Conservation (phyloP, 1,140 invertebrate genomes). For the Nebria ingens region DNA sequence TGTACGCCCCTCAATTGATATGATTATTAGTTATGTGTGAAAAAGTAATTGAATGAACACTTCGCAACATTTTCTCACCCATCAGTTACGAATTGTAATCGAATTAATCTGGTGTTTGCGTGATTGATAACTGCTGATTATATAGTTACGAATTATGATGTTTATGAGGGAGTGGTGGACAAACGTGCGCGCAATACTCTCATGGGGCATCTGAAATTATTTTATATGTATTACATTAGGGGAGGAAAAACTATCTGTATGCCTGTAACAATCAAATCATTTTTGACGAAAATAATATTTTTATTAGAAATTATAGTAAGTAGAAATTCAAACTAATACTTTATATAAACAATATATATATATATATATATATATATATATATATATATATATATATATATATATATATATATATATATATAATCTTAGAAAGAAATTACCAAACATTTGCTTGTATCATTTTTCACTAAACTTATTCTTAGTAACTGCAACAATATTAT, state of each 20-base stretch:
- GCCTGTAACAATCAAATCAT: neutral
- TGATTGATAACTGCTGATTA: slow-evolving; percentile 6
- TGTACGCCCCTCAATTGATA: too few relatives aligned
- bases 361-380: too few relatives aligned
- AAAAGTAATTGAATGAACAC: neutral
- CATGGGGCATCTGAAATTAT: neutral
- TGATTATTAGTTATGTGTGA: neutral
- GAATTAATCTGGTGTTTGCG: neutral
- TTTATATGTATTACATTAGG: neutral
- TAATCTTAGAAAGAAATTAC: too few relatives aligned
- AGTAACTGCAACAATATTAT: too few relatives aligned
- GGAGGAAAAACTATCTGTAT: neutral
- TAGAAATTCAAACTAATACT: too few relatives aligned
- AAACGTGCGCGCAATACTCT: neutral
- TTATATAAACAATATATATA: too few relatives aligned
- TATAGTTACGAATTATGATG: neutral
- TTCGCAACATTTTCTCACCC: neutral
- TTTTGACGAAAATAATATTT: too few relatives aligned
- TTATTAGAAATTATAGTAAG: too few relatives aligned
- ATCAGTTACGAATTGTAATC: neutral
- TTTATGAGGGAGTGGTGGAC: neutral
- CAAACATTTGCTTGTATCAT: too few relatives aligned
- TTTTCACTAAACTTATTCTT: too few relatives aligned
- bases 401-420: slow-evolving; percentile 1
- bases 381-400: slow-evolving; percentile 1